phyloP scores from a whole-genome alignment of 2,797 vertebrate genomes.

The Sebastolobus alascanus region DNA sequence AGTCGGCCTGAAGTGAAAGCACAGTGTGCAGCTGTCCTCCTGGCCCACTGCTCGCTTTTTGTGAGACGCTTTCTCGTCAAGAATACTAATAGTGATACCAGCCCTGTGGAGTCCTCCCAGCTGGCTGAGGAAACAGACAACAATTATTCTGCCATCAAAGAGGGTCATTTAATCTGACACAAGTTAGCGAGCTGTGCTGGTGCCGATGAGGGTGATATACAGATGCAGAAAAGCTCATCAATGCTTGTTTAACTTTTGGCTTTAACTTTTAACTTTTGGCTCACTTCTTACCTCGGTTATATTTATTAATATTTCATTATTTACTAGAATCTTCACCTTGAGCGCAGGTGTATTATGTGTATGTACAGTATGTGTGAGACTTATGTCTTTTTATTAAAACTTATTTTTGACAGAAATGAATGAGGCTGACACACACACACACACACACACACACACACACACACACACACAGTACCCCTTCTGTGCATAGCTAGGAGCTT shows the following conservation, averaged over 20 bases:
- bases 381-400: not conserved
- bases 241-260: conserved; percentile 17
- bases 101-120: conserved; percentile 72
- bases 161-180: conserved; percentile 68
- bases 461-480: conserved; percentile 4
- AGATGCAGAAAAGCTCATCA: conserved; percentile 45
- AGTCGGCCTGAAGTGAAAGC: conserved; percentile 78
- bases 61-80: conserved; percentile 72
- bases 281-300: not conserved
- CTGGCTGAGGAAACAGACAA: conserved; percentile 78
- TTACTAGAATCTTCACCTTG: not conserved
- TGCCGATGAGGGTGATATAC: conserved; percentile 37
- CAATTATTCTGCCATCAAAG: conserved; percentile 76
- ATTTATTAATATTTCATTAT: not conserved
- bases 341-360: not conserved
- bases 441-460: not conserved
- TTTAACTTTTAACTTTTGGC: not conserved
- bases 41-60: conserved; percentile 75
- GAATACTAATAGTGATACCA: conserved; percentile 84
- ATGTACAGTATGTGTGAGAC: not conserved
- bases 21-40: conserved; percentile 83
- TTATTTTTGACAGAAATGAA: not conserved
- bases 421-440: not conserved
- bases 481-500: conserved; percentile 21
- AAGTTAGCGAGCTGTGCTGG: conserved; percentile 62